Percentiles rank a stretch among this genome's conserved stretches.
Evolutionary conservation across 1,140 invertebrate genomes (phyloP).

Genomic region (Alviniconcha marisindica): DNA sequence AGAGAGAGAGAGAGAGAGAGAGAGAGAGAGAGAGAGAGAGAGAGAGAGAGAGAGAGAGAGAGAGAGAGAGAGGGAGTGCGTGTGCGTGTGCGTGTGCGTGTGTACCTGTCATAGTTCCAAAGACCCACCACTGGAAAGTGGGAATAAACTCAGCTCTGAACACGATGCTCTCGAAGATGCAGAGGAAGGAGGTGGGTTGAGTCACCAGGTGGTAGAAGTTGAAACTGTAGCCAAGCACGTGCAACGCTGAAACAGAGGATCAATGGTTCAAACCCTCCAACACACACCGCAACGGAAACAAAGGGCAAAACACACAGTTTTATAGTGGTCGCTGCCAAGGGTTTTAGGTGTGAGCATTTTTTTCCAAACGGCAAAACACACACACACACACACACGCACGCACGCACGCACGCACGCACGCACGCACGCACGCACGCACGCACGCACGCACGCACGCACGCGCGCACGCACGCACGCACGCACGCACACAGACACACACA

Average conservation of each 20-base stretch:
- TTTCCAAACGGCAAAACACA: background rate
- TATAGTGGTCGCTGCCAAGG: too few species aligned
- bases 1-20: too few species aligned
- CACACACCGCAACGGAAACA: background rate
- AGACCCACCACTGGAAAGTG: slow-evolving; percentile 95
- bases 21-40: background rate
- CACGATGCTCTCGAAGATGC: slow-evolving; percentile 93
- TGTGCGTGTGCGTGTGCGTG: too few species aligned
- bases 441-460: background rate
- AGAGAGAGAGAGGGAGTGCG: too few species aligned
- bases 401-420: background rate
- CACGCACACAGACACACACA: background rate
- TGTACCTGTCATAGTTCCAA: slow-evolving; percentile 94
- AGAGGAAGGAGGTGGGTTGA: slow-evolving; percentile 94
- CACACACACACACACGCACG: background rate
- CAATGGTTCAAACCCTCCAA: too few species aligned
- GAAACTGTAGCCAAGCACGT: slow-evolving; percentile 97
- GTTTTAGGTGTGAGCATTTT: too few species aligned
- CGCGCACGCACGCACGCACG: background rate
- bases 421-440: background rate
- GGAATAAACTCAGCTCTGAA: slow-evolving; percentile 76
- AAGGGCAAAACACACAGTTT: background rate
- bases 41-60: background rate
- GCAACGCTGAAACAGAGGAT: slow-evolving; percentile 84
- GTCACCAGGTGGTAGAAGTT: slow-evolving; percentile 99